phyloP scores from a whole-genome alignment of 1,140 invertebrate genomes.

The Drosophila pseudoobscura region DNA sequence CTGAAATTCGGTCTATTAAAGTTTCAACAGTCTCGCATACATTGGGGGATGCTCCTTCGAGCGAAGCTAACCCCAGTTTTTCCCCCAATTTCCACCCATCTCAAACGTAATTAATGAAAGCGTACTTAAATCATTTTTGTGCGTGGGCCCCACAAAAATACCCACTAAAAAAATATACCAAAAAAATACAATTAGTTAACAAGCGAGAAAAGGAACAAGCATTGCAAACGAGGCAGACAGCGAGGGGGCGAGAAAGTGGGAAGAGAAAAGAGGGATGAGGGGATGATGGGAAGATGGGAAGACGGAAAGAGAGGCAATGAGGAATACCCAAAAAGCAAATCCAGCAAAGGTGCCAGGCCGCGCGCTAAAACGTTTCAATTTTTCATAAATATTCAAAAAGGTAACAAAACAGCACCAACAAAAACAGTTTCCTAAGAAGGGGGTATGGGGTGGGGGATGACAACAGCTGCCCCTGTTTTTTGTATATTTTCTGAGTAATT shows the following conservation, averaged over 20 bases:
- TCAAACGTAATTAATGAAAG: conserved; percentile 78
- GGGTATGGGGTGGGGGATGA: conserved; percentile 25
- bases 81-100: conserved; percentile 10
- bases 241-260: background rate
- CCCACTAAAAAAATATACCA: conserved; percentile 20
- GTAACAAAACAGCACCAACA: conserved; percentile 53
- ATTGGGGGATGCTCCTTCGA: conserved; percentile 3
- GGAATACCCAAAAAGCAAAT: conserved; percentile 61
- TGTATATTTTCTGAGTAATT: conserved; percentile 16
- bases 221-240: conserved; percentile 23
- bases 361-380: conserved; percentile 80
- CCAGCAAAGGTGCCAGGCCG: conserved; percentile 35
- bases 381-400: conserved; percentile 82
- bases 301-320: conserved; percentile 15
- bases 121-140: conserved; percentile 80
- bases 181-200: conserved; percentile 79
- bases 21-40: conserved; percentile 53
- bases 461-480: conserved; percentile 62
- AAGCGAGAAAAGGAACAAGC: conserved; percentile 55
- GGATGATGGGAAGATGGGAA: no score
- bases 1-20: conserved; percentile 80
- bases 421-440: background rate
- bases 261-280: background rate
- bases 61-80: background rate
- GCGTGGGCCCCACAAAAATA: conserved; percentile 55